Evolutionary conservation across 2,113 vertebrate genomes (phyloP).

Genomic region (Paratilapia polleni): DNA sequence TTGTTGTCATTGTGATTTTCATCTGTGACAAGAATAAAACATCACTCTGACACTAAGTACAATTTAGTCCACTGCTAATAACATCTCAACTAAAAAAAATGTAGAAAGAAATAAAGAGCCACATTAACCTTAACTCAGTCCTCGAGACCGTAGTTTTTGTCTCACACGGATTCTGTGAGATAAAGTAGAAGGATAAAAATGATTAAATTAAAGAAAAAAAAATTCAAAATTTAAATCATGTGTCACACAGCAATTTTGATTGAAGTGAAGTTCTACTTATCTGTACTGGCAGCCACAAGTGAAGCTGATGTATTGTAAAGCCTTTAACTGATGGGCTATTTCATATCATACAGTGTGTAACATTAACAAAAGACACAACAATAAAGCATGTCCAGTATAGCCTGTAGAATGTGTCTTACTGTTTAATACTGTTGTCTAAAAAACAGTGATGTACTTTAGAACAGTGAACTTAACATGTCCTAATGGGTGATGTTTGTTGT

Average conservation of each 20-base stretch:
- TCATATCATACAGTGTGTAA: not conserved
- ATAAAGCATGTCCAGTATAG: not conserved
- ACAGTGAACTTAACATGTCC: not conserved
- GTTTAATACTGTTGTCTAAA: not conserved
- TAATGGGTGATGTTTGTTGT: not conserved
- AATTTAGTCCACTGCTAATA: not conserved
- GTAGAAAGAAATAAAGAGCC: not conserved
- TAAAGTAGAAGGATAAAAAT: not conserved
- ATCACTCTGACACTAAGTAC: accelerated
- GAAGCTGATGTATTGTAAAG: not conserved
- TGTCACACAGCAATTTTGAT: not conserved
- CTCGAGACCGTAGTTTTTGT: not conserved
- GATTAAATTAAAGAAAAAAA: not conserved
- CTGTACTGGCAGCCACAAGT: not conserved
- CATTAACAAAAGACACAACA: not conserved
- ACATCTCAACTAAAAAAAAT: not conserved
- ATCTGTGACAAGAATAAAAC: not conserved
- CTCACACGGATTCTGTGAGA: not conserved
- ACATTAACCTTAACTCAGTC: not conserved
- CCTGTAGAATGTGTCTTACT: not conserved
- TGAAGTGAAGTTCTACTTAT: not conserved
- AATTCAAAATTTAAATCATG: not conserved
- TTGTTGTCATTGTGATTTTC: not conserved
- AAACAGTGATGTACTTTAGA: not conserved
- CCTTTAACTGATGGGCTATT: not conserved